phyloP scores from a whole-genome alignment of 2,797 vertebrate genomes.

The Scleropages formosus region DNA sequence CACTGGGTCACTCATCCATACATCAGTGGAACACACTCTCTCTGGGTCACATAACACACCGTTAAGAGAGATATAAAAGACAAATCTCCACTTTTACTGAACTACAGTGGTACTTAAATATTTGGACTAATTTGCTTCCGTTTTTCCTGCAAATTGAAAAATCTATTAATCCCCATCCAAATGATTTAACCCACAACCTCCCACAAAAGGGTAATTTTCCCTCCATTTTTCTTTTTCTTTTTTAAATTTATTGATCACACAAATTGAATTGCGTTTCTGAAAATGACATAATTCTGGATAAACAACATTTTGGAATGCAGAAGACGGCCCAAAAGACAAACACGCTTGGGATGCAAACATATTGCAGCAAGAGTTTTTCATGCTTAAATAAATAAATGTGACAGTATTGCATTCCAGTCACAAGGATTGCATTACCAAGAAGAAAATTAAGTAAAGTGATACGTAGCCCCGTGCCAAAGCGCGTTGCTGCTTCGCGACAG shows the following conservation, averaged over 20 bases:
- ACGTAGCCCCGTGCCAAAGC: constrained; percentile 31
- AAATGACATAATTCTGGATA: constrained; percentile 26
- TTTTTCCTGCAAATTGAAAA: constrained; percentile 13
- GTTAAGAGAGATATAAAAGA: not conserved
- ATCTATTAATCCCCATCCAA: not conserved
- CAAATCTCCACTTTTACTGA: not conserved
- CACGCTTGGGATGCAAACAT: not conserved
- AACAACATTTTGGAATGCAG: constrained; percentile 12
- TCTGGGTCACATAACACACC: constrained; percentile 16
- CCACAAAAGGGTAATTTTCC: not conserved
- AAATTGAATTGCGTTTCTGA: constrained; percentile 15
- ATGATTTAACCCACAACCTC: too few relatives aligned
- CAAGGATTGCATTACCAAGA: constrained; percentile 40
- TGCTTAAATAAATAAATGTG: constrained; percentile 32
- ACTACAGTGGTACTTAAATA: not conserved
- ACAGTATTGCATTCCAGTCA: constrained; percentile 39
- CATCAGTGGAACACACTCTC: too few relatives aligned
- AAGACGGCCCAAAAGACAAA: not conserved
- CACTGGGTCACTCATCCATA: too few relatives aligned
- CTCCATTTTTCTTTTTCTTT: too few relatives aligned
- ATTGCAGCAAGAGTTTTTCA: constrained; percentile 4
- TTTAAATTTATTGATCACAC: too few relatives aligned
- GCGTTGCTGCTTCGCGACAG: constrained; percentile 29
- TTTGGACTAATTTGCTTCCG: not conserved
- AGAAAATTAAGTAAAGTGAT: constrained; percentile 38